Base-by-base conservation (phyloP, 2,888 invertebrate species). In the Hoplodrina ambigua region DNA sequence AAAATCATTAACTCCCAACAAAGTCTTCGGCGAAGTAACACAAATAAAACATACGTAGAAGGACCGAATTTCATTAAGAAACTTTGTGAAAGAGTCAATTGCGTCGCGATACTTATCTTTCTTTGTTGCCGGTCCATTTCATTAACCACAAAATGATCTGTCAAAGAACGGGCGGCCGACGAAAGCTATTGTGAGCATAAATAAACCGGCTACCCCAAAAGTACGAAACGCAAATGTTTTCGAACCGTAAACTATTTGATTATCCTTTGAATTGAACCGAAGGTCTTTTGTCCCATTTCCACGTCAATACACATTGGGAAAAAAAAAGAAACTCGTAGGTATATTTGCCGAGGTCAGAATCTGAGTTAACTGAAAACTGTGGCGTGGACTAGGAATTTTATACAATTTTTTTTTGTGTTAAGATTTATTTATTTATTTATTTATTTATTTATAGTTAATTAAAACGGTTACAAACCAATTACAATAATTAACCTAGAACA, bases 191-290 rank as follows among this genome's bases (percentile, higher is more conserved):
- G 86, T 88, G 85, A 85, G 86, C 83, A 85, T 85, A 89, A 87
- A 89, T 88, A 89, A 90, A 86, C 85, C 83, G 80, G 84, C 78
- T 76, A 82, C 76, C 81, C 81, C n/a, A 84, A 86, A 87, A 84
- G 87, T 85, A 87, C 86, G 81, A 83, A 86, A 88, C 86, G 85
- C 85, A 87, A 89, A 89, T 86, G 86, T 86, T 87, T 86, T 84
- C 83, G 87, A 85, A 90, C 89, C 91, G 89, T 90, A 87, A 90
- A 90, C 90, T 91, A 92, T 92, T 91, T 91, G 91, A 92, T 92
- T 92, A 92, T 92, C 91, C 91, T 89, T 89, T 87, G 90, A 90
- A 92, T 91, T 87, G 89, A 88, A 88, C 86, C 86, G 84, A 87
- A 90, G 87, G 89, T 85, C 86, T 85, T 87, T 85, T 86, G 88